Conservation (phyloP, 2,888 invertebrate genomes). For the Amitus sp. region DNA sequence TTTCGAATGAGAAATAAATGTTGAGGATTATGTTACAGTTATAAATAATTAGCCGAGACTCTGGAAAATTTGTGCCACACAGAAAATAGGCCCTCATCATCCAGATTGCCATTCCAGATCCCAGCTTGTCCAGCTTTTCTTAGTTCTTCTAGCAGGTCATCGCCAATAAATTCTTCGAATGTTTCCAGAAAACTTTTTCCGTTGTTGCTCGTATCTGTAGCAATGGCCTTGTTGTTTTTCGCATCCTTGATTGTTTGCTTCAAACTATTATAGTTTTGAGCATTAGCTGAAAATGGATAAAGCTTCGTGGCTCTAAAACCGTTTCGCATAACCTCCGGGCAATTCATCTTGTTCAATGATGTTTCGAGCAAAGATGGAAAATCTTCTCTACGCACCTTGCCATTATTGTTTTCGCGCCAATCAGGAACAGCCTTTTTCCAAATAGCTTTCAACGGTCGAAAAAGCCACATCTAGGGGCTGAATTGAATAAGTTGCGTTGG, state of each 20-base stretch:
- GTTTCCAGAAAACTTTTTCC: too few relatives aligned
- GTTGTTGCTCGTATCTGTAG: too few relatives aligned
- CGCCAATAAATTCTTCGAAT: slow-evolving; percentile 2
- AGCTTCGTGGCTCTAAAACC: slow-evolving; percentile 27
- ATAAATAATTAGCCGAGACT: too few relatives aligned
- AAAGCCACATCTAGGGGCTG: slow-evolving; percentile 44
- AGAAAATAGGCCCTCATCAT: slow-evolving; percentile 8
- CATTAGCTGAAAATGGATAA: slow-evolving; percentile 23
- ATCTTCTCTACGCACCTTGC: slow-evolving; percentile 19
- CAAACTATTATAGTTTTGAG: slow-evolving; percentile 10
- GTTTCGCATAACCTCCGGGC: slow-evolving; percentile 16
- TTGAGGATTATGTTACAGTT: too few relatives aligned
- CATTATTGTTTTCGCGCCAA: slow-evolving; percentile 21
- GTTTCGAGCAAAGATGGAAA: slow-evolving; percentile 17
- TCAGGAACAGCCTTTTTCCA: slow-evolving; percentile 19
- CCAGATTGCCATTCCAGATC: slow-evolving; percentile 14
- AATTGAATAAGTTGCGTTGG: slow-evolving; percentile 57
- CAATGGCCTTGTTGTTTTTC: too few relatives aligned
- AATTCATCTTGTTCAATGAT: slow-evolving; percentile 15
- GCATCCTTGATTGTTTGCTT: neutral
- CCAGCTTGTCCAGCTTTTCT: slow-evolving; percentile 5
- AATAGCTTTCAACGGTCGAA: slow-evolving; percentile 35
- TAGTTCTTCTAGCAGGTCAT: slow-evolving; percentile 8
- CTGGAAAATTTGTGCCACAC: neutral
- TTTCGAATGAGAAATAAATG: too few relatives aligned